Percentiles rank a stretch among this genome's conserved stretches.
Conservation (phyloP, 2,113 vertebrate genomes). For the Myiagra hebetior region DNA sequence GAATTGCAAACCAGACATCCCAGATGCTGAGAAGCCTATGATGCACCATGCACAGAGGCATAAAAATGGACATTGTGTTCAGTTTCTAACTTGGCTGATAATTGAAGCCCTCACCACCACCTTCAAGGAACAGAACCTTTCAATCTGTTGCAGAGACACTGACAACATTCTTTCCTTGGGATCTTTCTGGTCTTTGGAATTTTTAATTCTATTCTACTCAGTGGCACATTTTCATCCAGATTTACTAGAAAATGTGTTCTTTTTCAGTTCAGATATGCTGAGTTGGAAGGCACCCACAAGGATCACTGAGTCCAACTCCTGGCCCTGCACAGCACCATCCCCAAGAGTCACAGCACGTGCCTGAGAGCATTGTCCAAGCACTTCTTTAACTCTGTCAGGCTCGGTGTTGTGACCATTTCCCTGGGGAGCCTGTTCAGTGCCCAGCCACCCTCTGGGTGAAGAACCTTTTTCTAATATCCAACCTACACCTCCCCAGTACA, state of each 20-base stretch:
- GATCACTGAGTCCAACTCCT: background rate
- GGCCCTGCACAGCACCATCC: background rate
- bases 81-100: background rate
- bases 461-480: background rate
- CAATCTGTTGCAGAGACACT: background rate
- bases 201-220: background rate
- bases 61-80: background rate
- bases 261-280: background rate
- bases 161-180: background rate
- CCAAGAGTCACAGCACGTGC: background rate
- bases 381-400: background rate
- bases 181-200: background rate
- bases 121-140: background rate
- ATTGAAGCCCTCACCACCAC: background rate
- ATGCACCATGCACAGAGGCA: background rate
- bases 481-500: background rate
- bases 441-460: background rate
- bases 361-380: rapidly evolving
- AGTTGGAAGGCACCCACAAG: background rate
- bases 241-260: background rate
- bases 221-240: background rate
- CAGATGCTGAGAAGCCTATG: background rate
- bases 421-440: background rate
- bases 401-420: background rate
- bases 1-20: background rate